These are phyloP conservation scores for Acleris holmiana DNA, from an alignment of 2,888 invertebrate species.

Conservation along the genomic window DNA sequence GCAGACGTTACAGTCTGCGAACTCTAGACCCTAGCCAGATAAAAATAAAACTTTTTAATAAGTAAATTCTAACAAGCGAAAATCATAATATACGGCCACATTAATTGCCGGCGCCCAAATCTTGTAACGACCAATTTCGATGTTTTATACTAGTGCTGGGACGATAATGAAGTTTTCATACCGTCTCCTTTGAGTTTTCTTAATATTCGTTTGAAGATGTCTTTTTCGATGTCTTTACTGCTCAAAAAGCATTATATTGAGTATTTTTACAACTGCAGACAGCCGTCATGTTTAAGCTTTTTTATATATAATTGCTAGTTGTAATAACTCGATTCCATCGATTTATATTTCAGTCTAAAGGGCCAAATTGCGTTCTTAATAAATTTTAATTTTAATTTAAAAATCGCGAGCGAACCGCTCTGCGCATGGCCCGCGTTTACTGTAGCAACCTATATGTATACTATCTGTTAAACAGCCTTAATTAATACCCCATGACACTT, in stretches of 20 bases:
- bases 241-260: too few species aligned
- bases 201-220: background rate
- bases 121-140: constrained; percentile 11
- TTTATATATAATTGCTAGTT: too few species aligned
- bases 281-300: too few species aligned
- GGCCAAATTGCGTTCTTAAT: too few species aligned
- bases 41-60: background rate
- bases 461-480: constrained; percentile 28
- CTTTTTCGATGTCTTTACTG: background rate
- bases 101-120: constrained; percentile 14
- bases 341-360: too few species aligned
- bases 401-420: too few species aligned
- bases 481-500: constrained; percentile 43
- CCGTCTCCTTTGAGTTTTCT: background rate
- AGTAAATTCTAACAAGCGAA: constrained; percentile 5
- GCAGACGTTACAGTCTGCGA: too few species aligned
- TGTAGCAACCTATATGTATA: background rate
- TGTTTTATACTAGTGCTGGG: constrained; percentile 23
- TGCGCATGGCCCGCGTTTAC: too few species aligned
- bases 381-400: too few species aligned
- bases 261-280: too few species aligned
- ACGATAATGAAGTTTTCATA: constrained; percentile 15
- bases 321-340: too few species aligned
- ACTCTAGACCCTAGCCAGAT: too few species aligned
- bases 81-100: constrained; percentile 18